Conservation (phyloP, 2,113 vertebrate genomes). For the Shinisaurus crocodilurus region DNA sequence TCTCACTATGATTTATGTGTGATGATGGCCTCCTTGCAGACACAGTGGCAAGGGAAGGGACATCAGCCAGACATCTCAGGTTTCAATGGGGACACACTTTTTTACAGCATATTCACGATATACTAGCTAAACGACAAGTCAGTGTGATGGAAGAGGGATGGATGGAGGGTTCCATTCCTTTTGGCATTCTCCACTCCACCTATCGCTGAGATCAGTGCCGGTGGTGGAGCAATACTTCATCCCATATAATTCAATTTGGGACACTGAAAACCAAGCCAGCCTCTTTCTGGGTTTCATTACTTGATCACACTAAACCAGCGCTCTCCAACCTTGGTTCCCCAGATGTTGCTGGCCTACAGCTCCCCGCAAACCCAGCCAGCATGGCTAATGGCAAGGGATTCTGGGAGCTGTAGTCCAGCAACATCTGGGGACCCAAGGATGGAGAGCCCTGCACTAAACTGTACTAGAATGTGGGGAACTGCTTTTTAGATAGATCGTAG, state of each 20-base stretch:
- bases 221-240: background rate
- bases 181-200: background rate
- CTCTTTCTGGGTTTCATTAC: background rate
- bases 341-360: too few relatives aligned
- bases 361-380: too few relatives aligned
- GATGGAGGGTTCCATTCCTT: background rate
- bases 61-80: background rate
- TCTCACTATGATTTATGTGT: background rate
- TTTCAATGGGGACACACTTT: background rate
- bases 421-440: too few relatives aligned
- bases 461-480: background rate
- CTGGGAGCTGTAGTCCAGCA: too few relatives aligned
- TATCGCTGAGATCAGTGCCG: background rate
- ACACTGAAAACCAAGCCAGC: background rate
- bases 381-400: too few relatives aligned
- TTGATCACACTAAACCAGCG: background rate
- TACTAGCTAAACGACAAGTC: background rate
- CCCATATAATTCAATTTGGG: background rate
- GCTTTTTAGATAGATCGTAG: background rate
- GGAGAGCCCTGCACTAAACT: too few relatives aligned
- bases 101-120: background rate
- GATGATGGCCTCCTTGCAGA: background rate
- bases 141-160: background rate
- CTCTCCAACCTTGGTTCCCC: too few relatives aligned
- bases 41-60: background rate